Base-by-base conservation (phyloP, 2,888 invertebrate genomes). In the Dicranocentrus wangi region DNA sequence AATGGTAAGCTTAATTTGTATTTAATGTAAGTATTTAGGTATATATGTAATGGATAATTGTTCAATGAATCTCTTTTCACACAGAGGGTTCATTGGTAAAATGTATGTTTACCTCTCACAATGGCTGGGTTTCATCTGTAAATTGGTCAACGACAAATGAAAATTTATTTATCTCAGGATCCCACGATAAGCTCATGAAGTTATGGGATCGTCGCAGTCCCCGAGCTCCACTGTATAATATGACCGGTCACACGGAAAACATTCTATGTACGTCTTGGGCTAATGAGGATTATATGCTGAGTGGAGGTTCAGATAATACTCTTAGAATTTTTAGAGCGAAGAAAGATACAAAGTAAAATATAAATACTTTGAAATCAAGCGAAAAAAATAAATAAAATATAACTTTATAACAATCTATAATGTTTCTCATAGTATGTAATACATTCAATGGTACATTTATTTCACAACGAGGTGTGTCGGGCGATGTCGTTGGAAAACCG, bases 181-280 rank as follows among this genome's bases (percentile, higher is more conserved):
- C 96, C 0, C 96, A 97, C 88, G 99, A 99, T 88, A 92, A 93
- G 85, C 91, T 93, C 82, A 93, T 97, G 81, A 99, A 99, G 89
- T 90, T 99, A 65, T 99, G 99, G 99, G 99, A 99, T 89, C 93
- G 93, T 2, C 92, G 98, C 88, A 96, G 94, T 88, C 94, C 96
- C 0, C 94, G 94, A 88, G 95, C 96, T 0, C 95, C 98, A 0
- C 90, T 99, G 0, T 99, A 94, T 88, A 96, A 99, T 88, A 90
- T 99, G 87, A 92, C 93, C 71, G 98, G 98, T 0, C 99, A 99
- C 88, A 94, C 95, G 87, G 98, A 97, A 87, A 97, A 96, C 89
- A 94, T 97, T 5, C 90, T 99, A 68, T 94, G 95, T 88, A 95
- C 96, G 86, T 96, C 98, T 89, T 99, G 99, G 98, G 93, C 96